Evolutionary conservation across 2,113 vertebrate genomes (phyloP).

Genomic region (Oenanthe melanoleuca): DNA sequence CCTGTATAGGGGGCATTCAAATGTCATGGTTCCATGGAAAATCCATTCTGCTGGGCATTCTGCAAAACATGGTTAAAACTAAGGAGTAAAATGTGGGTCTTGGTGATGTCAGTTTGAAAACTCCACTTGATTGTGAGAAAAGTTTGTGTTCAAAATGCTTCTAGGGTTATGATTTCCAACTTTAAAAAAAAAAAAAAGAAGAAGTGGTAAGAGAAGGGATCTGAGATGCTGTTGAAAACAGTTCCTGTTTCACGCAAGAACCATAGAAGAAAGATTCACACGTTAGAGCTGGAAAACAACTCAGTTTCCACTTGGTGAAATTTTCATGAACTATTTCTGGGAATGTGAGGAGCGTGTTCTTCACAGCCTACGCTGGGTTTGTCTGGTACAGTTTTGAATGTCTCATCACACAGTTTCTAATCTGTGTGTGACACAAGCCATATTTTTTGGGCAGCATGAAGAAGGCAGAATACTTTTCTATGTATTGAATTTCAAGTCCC

Average conservation of each 20-base stretch:
- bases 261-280: neutral
- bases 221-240: neutral
- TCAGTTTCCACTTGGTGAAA: neutral
- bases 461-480: neutral
- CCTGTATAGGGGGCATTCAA: neutral
- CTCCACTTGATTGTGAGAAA: neutral
- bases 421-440: neutral
- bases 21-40: neutral
- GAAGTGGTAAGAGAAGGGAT: neutral
- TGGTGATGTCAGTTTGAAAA: conserved; percentile 20
- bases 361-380: neutral
- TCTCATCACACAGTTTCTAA: neutral
- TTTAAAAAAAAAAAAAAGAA: neutral
- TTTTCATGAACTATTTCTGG: neutral
- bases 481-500: neutral
- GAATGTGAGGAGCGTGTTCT: neutral
- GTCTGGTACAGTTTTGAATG: neutral
- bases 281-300: neutral
- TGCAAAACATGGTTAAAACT: neutral
- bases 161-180: neutral
- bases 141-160: neutral
- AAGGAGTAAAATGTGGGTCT: neutral
- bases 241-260: neutral
- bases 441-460: neutral
- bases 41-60: neutral